Base-by-base conservation (phyloP, 2,113 vertebrate species). In the Megatriorchis doriae region DNA sequence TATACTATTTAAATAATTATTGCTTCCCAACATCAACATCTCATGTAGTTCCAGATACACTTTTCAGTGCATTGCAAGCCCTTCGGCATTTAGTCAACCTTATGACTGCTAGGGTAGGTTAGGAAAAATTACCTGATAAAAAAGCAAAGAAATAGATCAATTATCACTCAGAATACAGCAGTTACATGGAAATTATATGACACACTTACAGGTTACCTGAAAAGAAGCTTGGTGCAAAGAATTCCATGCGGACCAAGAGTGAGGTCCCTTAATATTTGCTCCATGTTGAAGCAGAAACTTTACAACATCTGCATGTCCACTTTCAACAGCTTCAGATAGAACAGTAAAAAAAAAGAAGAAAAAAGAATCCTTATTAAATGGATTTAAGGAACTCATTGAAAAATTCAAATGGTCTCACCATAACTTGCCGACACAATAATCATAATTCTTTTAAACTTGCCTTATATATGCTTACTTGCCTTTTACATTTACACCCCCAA, bases 231-330 rank as follows among this genome's bases (percentile, higher is more conserved):
- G 99, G 85, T 99, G 99, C 56, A 99, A 98, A 90, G 99, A 98
- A 91, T 99, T 99, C 99, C 99, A 99, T 77, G 98, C 98, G 70
- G 99, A 99, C 67, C 98, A 98, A 3, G 98, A 99, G 97, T 99
- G 99, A 50, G 97, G 95, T 65, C 99, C 96, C 92, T 99, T 98
- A 73, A 99, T 97, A 50, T 98, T 97, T 62, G 99, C 99, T 92
- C 99, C 98, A 0, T 98, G 92, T 34, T 93, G 93, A 62, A 99
- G 94, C 88, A 99, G 94, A 65, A 99, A 94, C 42, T 97, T 97
- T 62, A 99, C 97, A 4, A 98, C 81, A 16, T 98, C 97, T 45
- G 61, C n/a, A 42, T 98, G 98, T 14, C 97, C 98, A 12, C 96
- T 95, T 84, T 98, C 98, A 74, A 99, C 98, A 97, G 99, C 99